phyloP scores from a whole-genome alignment of 2,113 vertebrate genomes.

The Cololabis saira region DNA sequence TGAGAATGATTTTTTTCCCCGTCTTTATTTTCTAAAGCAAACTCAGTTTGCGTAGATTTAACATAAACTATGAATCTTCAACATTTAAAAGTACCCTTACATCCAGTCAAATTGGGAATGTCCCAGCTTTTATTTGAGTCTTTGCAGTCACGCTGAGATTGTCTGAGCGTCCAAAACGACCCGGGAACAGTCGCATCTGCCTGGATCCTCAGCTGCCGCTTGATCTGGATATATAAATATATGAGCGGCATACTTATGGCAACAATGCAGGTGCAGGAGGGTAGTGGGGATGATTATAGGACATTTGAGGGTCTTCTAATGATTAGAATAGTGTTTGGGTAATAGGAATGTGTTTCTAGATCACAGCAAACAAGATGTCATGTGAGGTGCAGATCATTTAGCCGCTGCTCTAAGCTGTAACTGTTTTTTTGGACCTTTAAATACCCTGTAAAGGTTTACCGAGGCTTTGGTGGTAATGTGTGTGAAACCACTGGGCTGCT shows the following conservation, averaged over 20 bases:
- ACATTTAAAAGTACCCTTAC: neutral
- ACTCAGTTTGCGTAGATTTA: neutral
- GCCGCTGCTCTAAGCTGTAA: no score
- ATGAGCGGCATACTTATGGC: constrained; percentile 66
- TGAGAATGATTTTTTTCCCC: neutral
- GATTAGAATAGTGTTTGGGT: no score
- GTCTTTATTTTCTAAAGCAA: neutral
- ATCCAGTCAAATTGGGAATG: constrained; percentile 22
- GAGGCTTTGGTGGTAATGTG: no score
- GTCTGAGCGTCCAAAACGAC: constrained; percentile 50
- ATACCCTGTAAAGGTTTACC: no score
- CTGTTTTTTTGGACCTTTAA: no score
- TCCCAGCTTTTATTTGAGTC: constrained; percentile 27
- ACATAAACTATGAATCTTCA: neutral
- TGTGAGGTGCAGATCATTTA: no score
- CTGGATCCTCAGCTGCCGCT: constrained; percentile 76
- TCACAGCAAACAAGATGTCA: no score
- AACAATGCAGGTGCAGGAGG: constrained; percentile 67
- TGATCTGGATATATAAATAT: constrained; percentile 76
- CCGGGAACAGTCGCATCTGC: constrained; percentile 69
- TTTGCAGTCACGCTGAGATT: neutral
- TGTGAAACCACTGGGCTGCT: no score
- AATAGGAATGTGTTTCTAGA: no score
- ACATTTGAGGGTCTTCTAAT: constrained; percentile 5
- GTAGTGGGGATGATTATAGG: constrained; percentile 43